Evolutionary conservation across 1,140 invertebrate genomes (phyloP).

Genomic region (Stegodyphus mimosarum): DNA sequence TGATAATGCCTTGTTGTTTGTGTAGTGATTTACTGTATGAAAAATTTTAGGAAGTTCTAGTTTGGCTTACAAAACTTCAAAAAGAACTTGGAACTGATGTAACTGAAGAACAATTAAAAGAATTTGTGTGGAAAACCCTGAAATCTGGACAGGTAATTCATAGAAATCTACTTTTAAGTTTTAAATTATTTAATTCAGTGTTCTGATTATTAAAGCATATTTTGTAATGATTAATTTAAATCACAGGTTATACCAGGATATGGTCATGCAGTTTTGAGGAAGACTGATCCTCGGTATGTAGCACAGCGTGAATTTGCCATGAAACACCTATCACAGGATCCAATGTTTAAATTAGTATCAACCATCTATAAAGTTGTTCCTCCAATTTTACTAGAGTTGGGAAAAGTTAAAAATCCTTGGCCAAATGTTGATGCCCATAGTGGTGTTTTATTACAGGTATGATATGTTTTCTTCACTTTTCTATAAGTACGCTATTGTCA

Average conservation of each 20-base stretch:
- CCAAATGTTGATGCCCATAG: slow-evolving; percentile 76
- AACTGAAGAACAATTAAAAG: slow-evolving; percentile 71
- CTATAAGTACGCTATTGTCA: neutral
- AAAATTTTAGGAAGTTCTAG: slow-evolving; percentile 67
- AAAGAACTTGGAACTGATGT: slow-evolving; percentile 70
- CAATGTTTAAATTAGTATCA: slow-evolving; percentile 71
- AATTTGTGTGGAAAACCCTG: slow-evolving; percentile 74
- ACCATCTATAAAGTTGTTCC: slow-evolving; percentile 73
- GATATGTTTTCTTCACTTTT: slow-evolving; percentile 7
- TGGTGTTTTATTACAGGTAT: slow-evolving; percentile 73
- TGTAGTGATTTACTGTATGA: neutral
- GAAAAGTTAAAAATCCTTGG: slow-evolving; percentile 76
- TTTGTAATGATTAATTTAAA: neutral
- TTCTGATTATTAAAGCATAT: neutral
- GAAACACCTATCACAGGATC: slow-evolving; percentile 73
- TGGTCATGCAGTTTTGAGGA: slow-evolving; percentile 75
- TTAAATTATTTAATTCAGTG: neutral
- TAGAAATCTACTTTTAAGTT: neutral
- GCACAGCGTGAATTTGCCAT: slow-evolving; percentile 74
- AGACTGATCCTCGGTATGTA: slow-evolving; percentile 74
- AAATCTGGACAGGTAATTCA: slow-evolving; percentile 72
- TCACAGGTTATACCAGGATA: slow-evolving; percentile 74
- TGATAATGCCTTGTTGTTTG: too few species aligned
- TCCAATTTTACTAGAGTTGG: slow-evolving; percentile 73
- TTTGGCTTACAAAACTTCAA: slow-evolving; percentile 70